Evolutionary conservation across 2,113 vertebrate genomes (phyloP).

Genomic region (Microcebus ravelobensis): DNA sequence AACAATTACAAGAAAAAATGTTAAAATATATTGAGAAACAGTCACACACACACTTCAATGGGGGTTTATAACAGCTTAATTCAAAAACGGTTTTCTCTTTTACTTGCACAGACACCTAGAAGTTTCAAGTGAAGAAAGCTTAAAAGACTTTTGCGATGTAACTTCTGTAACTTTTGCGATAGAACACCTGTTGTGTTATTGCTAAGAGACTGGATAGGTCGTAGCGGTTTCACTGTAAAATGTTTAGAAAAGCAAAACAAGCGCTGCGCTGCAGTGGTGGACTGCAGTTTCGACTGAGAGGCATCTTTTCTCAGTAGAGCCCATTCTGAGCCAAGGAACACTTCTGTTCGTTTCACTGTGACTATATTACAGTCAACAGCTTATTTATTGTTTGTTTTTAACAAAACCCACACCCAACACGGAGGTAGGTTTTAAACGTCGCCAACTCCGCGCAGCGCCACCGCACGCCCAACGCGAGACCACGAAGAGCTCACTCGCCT

Average conservation of each 20-base stretch:
- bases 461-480: no score
- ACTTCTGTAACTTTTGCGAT: no score
- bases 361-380: background rate
- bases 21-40: background rate
- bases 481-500: background rate
- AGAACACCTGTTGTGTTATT: background rate
- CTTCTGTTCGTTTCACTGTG: background rate
- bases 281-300: background rate
- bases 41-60: no score
- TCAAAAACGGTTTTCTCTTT: background rate
- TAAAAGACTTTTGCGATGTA: background rate
- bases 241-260: background rate
- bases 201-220: rapidly evolving
- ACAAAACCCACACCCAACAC: background rate
- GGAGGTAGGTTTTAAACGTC: no score
- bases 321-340: background rate
- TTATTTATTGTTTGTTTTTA: background rate
- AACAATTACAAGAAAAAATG: background rate
- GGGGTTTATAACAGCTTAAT: background rate
- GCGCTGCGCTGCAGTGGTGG: rapidly evolving
- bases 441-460: no score
- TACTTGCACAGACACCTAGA: background rate
- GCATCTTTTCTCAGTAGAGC: no score
- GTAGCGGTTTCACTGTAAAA: background rate
- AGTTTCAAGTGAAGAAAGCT: background rate